Conservation (phyloP, 2,113 vertebrate genomes). For the Dicrurus megarhynchus region DNA sequence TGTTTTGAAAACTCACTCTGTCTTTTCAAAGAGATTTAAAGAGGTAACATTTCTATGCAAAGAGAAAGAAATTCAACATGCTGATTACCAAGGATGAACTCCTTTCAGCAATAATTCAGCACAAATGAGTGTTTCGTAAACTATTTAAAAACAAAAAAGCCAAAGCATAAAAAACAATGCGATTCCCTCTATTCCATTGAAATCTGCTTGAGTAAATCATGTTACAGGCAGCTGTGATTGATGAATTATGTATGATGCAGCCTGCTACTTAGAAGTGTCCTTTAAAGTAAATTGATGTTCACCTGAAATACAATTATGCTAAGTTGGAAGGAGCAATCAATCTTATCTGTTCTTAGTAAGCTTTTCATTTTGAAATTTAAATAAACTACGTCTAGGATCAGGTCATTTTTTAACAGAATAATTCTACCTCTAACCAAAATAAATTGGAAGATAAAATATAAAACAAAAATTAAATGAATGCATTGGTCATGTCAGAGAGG, state of each 20-base stretch:
- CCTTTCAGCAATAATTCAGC: conserved; percentile 40
- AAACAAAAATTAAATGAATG: conserved; percentile 64
- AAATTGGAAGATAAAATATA: conserved; percentile 60
- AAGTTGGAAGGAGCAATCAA: conserved; percentile 80
- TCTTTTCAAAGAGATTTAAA: conserved; percentile 12
- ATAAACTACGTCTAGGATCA: conserved; percentile 75
- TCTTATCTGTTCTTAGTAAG: conserved; percentile 80
- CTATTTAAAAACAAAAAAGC: conserved; percentile 58
- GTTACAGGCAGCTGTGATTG: conserved; percentile 72
- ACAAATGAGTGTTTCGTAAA: conserved; percentile 51
- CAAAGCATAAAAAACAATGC: conserved; percentile 60
- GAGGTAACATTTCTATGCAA: neutral
- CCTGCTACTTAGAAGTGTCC: conserved; percentile 83
- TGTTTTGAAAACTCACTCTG: conserved; percentile 23
- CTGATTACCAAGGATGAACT: conserved; percentile 31
- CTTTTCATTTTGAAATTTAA: conserved; percentile 82
- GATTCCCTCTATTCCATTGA: conserved; percentile 61
- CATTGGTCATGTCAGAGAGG: conserved; percentile 14
- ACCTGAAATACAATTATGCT: conserved; percentile 86
- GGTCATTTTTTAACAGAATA: conserved; percentile 71
- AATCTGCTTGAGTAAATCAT: conserved; percentile 72
- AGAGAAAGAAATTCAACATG: conserved; percentile 2
- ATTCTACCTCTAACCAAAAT: conserved; percentile 68
- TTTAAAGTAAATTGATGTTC: conserved; percentile 88
- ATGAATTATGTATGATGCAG: conserved; percentile 84